Conservation (phyloP, 2,888 invertebrate genomes). For the Himalopsyche tibetana region DNA sequence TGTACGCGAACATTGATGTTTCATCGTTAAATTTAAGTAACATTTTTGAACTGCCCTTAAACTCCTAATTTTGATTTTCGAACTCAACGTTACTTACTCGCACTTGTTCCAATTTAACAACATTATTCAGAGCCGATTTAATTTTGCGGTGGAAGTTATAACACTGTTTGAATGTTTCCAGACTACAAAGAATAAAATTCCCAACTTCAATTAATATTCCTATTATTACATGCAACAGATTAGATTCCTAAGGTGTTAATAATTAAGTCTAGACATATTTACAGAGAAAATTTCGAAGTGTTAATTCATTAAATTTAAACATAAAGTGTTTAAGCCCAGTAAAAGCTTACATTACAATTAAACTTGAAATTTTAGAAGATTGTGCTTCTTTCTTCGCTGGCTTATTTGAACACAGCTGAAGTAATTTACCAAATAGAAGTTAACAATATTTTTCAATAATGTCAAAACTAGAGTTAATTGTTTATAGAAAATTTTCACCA, state of each 20-base stretch:
- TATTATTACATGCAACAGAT: constrained; percentile 24
- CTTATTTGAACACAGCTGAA: too few species aligned
- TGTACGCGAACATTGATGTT: too few species aligned
- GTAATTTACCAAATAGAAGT: too few species aligned
- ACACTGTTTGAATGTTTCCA: neutral
- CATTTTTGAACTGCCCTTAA: too few species aligned
- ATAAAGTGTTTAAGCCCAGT: neutral
- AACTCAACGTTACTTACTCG: too few species aligned
- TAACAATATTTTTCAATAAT: too few species aligned
- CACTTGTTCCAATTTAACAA: too few species aligned
- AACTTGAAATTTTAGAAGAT: neutral
- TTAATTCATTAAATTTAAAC: constrained; percentile 15
- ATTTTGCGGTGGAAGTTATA: neutral
- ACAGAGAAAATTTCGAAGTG: neutral
- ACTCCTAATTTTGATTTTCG: too few species aligned
- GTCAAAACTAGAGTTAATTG: too few species aligned
- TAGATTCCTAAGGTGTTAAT: constrained; percentile 6
- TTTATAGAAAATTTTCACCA: too few species aligned
- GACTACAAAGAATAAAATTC: constrained; percentile 12
- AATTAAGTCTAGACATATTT: constrained; percentile 6
- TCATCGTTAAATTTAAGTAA: too few species aligned
- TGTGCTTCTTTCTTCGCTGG: too few species aligned
- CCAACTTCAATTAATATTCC: constrained; percentile 8
- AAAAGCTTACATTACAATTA: neutral
- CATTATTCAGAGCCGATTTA: neutral